Evolutionary conservation across 2,113 vertebrate genomes (phyloP).

Genomic region (Urocolius indicus): DNA sequence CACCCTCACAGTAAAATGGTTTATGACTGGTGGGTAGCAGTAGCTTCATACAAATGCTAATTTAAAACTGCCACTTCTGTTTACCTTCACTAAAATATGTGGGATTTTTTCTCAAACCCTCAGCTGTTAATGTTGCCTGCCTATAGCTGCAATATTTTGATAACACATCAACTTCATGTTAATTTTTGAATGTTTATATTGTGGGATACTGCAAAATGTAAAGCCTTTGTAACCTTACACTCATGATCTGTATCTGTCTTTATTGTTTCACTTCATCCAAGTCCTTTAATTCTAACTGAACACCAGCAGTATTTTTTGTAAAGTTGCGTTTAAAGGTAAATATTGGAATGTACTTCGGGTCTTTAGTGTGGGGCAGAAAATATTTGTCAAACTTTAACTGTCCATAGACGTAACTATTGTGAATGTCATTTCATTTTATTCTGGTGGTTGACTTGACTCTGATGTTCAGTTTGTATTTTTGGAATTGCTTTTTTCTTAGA

Average conservation of each 20-base stretch:
- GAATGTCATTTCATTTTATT: constrained; percentile 80
- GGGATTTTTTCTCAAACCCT: constrained; percentile 53
- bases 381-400: constrained; percentile 72
- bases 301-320: constrained; percentile 85
- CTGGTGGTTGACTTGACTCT: constrained; percentile 78
- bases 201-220: constrained; percentile 82
- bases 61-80: constrained; percentile 76
- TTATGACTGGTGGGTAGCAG: constrained; percentile 67
- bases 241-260: constrained; percentile 68
- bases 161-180: constrained; percentile 80
- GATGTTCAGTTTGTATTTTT: constrained; percentile 87
- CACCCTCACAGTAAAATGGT: too few relatives aligned
- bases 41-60: constrained; percentile 80
- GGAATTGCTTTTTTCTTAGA: constrained; percentile 82
- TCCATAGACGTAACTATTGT: constrained; percentile 77
- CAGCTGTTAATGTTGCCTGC: constrained; percentile 84
- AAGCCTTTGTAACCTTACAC: constrained; percentile 78
- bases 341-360: constrained; percentile 68
- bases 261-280: constrained; percentile 74
- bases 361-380: background rate
- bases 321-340: constrained; percentile 55
- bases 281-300: constrained; percentile 83
- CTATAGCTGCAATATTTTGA: constrained; percentile 84
- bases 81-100: constrained; percentile 80
- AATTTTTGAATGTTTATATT: constrained; percentile 83